Evolutionary conservation across 2,888 invertebrate genomes (phyloP), one percentile per base, ranked within the genome.

Genomic region (Nasonovia ribisnigri): DNA sequence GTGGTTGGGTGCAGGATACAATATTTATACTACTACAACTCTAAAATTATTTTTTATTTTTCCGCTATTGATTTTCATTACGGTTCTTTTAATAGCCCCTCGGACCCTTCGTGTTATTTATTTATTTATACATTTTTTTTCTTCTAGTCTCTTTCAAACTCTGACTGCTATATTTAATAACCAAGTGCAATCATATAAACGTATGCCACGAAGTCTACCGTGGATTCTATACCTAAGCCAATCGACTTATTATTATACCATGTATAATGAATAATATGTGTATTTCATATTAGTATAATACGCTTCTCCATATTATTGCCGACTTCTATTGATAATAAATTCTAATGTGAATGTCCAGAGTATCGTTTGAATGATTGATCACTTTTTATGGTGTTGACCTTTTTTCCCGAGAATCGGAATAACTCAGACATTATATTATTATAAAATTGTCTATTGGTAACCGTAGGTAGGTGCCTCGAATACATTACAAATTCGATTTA

Each of bases 51-150:
- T 10, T 86, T 88, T 88, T 88, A 29, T 57, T 57, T 88, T 88
- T 43, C 42, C 43, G 36, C 54, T 88, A 88, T 88, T 26, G 57
- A 88, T 54, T 88, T 88, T 43, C 42, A 88, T 88, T 57, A 57
- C 54, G 57, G 88, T 36, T 77, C 77, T 77, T 77, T 77, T 36
- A 77, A 77, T 77, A 77, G 67, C 67, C 16, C 36, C 1, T 20
- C 36, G 8, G 36, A 77, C 36, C 36, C 77, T 77, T 20, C 77
- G 36, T 20, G 8, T 77, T 77, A 77, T 77, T 77, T 77, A 77
- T 77, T 77, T 77, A 77, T 77, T 77, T 67, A 36, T 57, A 57
- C 8, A 57, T 67, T 36, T 20, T 77, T 16, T 67, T 13, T 36
- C 13, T n/a, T n/a, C 3, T 51, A 4, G n/a, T 13, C n/a, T 67